Evolutionary conservation across 2,888 invertebrate species (phyloP).

Genomic region (Blastobasis adustella): DNA sequence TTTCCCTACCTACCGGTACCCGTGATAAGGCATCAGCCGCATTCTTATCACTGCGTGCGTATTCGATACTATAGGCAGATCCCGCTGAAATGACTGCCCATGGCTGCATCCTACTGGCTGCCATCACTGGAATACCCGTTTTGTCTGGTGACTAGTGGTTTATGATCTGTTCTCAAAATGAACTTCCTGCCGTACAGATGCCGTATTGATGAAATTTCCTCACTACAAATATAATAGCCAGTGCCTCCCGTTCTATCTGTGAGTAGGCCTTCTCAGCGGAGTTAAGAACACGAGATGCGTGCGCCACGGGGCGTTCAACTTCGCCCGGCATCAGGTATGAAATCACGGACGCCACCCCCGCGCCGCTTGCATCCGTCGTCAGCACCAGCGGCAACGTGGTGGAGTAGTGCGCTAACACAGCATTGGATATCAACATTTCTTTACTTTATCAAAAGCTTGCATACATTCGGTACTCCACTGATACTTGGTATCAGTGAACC

Average conservation of each 20-base stretch:
- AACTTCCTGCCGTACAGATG: constrained; percentile 8
- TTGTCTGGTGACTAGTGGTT: constrained; percentile 11
- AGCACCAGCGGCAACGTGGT: constrained; percentile 7
- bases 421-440: constrained; percentile 1
- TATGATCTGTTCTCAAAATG: constrained; percentile 10
- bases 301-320: constrained; percentile 9
- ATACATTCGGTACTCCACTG: constrained; percentile 4
- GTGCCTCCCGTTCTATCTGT: constrained; percentile 10
- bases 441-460: constrained; percentile 8
- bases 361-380: too few species aligned
- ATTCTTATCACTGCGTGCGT: neutral
- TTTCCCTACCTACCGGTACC: neutral
- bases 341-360: constrained; percentile 11
- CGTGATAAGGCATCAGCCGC: constrained; percentile 4
- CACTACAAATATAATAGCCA: constrained; percentile 10
- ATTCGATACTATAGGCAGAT: constrained; percentile 1
- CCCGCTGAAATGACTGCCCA: constrained; percentile 8
- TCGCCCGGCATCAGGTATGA: constrained; percentile 4
- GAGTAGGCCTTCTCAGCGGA: constrained; percentile 3
- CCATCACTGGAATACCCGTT: constrained; percentile 11
- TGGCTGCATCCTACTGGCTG: constrained; percentile 8
- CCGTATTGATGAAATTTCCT: constrained; percentile 12
- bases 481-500: constrained; percentile 1
- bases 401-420: constrained; percentile 11
- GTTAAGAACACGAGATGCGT: constrained; percentile 8